Conservation (phyloP, 2,113 vertebrate genomes). For the Glareola pratincola region DNA sequence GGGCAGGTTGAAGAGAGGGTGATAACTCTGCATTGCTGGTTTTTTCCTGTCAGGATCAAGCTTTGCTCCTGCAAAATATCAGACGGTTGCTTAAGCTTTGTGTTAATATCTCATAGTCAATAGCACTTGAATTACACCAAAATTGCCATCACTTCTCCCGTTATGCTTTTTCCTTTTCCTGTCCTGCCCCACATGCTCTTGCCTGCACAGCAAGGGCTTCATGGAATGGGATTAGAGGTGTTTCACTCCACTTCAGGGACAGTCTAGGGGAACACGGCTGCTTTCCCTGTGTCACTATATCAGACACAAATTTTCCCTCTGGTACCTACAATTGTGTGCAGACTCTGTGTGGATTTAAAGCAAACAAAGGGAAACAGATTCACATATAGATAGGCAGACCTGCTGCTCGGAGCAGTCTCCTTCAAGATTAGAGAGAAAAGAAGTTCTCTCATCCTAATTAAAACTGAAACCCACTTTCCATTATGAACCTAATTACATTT, state of each 20-base stretch:
- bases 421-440: not conserved
- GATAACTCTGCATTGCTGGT: accelerated
- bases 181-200: not conserved
- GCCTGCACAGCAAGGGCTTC: not conserved
- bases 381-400: not conserved
- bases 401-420: not conserved
- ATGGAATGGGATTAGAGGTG: not conserved
- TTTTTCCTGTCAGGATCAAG: not conserved
- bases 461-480: not conserved
- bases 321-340: not conserved
- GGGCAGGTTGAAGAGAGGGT: not conserved
- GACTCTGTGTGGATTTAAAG: not conserved
- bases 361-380: not conserved
- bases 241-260: not conserved
- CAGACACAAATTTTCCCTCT: not conserved
- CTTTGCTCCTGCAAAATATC: not conserved
- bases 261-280: not conserved
- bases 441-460: not conserved
- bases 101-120: not conserved
- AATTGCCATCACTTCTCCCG: not conserved
- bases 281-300: not conserved
- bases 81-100: not conserved
- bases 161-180: not conserved
- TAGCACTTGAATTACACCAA: not conserved
- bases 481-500: not conserved